Base-by-base conservation (phyloP, 2,797 vertebrate species). In the Mallotus villosus region DNA sequence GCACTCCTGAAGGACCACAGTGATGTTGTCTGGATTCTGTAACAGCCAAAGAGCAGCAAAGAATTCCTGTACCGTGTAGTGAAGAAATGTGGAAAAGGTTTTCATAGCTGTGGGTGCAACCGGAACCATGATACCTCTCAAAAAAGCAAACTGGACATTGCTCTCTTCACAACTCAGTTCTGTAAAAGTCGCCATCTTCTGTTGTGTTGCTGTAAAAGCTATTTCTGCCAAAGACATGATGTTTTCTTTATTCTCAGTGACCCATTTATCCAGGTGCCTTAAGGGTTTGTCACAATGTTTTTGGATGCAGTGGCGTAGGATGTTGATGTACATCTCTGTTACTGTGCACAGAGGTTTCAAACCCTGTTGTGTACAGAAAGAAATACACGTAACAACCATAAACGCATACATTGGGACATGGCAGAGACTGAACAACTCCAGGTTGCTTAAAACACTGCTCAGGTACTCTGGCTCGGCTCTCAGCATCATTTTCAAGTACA, bases 21-120 rank as follows among this genome's bases (percentile, higher is more conserved):
- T 74, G 68, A 85, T 75, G 34, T 81, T 7, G 16, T 67, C 66
- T 41, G 81, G 74, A 68, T 79, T 77, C 73, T 66, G 75, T 55
- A 87, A 25, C 41, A 90, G 78, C 83, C 83, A 88, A 24, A 90
- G 46, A n/a, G 85, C 85, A 59, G 83, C 81, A 78, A 88, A 89
- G 4, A 88, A 89, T 67, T 90, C 86, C 78, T 90, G 89, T 72
- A 89, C 65, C 4, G 84, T 85, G 84, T 88, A 86, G 66, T 90
- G 87, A 55, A 82, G 81, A 70, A 90, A 90, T 2, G 79, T 46
- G 29, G 29, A 34, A 65, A 4, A 1, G 6, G 27, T 34, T 46
- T 1, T 0, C 21, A 46, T 22, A 64, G 22, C 51, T 53, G 72
- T 72, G n/a, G 37, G 59, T 0, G 63, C 27, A 14, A 55, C 25